phyloP scores from a whole-genome alignment of 2,113 vertebrate species.

The Hypomesus transpacificus region DNA sequence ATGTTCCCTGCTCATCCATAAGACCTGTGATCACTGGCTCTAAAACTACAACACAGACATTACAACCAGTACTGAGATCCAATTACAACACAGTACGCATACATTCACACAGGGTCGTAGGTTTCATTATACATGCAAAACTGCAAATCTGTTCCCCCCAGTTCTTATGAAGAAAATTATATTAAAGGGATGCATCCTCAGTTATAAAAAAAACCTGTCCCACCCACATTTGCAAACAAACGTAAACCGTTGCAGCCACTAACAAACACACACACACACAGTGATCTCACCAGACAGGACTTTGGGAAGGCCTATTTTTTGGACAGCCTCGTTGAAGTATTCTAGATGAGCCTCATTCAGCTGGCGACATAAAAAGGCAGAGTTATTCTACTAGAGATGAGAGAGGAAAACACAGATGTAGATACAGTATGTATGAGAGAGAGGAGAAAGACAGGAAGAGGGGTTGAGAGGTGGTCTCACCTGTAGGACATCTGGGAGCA shows the following conservation, averaged over 20 bases:
- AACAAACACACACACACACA: conserved; percentile 2
- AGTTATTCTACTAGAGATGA: neutral
- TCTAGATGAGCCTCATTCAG: conserved; percentile 42
- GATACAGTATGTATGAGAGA: neutral
- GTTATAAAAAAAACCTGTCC: neutral
- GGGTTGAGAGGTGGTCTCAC: conserved; percentile 29
- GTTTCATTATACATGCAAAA: too few relatives aligned
- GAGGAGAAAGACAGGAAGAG: neutral
- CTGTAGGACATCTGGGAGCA: conserved; percentile 6
- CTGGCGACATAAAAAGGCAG: conserved; percentile 28
- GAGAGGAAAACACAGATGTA: neutral
- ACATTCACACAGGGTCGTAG: neutral
- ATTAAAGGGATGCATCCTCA: neutral
- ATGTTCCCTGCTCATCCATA: conserved; percentile 75
- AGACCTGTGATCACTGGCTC: conserved; percentile 67
- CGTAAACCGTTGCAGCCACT: neutral
- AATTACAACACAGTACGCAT: conserved; percentile 3
- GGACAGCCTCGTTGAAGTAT: conserved; percentile 68
- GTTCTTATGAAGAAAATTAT: neutral
- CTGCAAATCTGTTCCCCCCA: too few relatives aligned
- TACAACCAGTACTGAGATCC: neutral
- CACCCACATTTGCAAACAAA: neutral
- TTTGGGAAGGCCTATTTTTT: conserved; percentile 72
- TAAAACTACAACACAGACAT: conserved; percentile 62
- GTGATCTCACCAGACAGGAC: conserved; percentile 73